These are phyloP conservation scores for Keiferia lycopersicella DNA, from an alignment of 2,888 invertebrate species.

Conservation along the genomic window DNA sequence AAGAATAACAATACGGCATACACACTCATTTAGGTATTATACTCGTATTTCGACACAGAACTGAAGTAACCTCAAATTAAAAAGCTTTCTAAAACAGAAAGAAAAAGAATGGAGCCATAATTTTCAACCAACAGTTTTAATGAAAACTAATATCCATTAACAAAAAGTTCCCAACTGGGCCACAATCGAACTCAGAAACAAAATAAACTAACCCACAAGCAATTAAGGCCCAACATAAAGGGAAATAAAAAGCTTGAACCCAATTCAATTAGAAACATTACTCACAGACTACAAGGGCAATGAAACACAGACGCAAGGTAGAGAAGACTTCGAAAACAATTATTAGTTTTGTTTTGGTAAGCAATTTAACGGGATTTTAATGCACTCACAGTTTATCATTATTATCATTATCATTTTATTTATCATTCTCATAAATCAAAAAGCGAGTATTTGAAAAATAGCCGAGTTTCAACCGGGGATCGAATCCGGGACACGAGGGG, in stretches of 20 bases:
- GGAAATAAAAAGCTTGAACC: neutral
- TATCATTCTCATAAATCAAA: no score
- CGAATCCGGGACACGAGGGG: no score
- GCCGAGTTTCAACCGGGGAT: no score
- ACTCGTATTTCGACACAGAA: neutral
- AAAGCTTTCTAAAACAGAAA: neutral
- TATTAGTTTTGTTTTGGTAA: no score
- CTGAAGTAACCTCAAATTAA: neutral
- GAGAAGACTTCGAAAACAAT: neutral
- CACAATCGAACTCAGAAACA: neutral
- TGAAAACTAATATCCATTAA: conserved; percentile 3
- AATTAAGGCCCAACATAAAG: conserved; percentile 3
- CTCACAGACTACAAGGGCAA: conserved; percentile 2
- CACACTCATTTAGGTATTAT: no score
- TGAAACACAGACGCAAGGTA: neutral
- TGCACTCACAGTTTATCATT: no score
- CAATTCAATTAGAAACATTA: conserved; percentile 7
- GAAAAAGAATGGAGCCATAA: neutral
- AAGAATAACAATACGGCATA: no score
- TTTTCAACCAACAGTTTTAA: neutral
- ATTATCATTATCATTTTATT: no score
- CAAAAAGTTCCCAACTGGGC: neutral
- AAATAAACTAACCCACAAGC: conserved; percentile 9
- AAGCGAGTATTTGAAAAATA: no score
- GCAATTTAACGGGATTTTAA: no score